These are phyloP conservation scores for Pseudochirops cupreus DNA, from an alignment of 2,797 vertebrate genomes.

Conservation along the genomic window DNA sequence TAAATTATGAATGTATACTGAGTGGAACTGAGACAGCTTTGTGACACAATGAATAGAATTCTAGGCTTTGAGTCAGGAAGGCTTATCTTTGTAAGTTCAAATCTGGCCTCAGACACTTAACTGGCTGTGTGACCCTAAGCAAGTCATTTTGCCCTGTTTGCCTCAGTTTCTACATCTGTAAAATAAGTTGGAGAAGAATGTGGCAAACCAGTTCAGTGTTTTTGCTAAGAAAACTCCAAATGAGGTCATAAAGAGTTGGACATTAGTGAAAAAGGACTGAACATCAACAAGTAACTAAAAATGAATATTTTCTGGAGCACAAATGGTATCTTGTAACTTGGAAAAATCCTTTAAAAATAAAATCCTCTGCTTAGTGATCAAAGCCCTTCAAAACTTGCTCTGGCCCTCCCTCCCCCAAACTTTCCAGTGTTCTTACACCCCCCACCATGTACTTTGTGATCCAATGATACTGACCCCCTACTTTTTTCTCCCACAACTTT, in stretches of 20 bases:
- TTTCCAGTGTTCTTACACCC: not conserved
- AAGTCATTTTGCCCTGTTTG: too few relatives aligned
- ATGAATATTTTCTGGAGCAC: not conserved
- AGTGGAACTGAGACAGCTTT: not conserved
- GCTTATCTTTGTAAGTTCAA: too few relatives aligned
- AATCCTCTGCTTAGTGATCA: not conserved
- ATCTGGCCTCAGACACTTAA: too few relatives aligned
- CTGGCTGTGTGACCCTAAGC: too few relatives aligned
- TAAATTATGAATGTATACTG: not conserved
- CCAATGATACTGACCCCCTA: not conserved
- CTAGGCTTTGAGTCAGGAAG: too few relatives aligned
- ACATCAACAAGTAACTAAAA: not conserved
- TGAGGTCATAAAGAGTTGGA: not conserved
- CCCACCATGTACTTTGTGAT: not conserved
- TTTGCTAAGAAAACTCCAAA: not conserved
- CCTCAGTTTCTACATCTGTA: not conserved
- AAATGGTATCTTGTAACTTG: not conserved
- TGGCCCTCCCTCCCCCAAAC: not conserved
- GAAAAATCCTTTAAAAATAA: not conserved
- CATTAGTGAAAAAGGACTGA: not conserved
- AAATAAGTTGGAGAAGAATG: not conserved
- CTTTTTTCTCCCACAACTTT: not conserved
- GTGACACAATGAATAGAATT: too few relatives aligned
- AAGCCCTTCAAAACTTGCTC: not conserved
- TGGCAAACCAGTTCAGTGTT: not conserved